A percentile compares a stretch with the other conserved stretches of the same genome.
These are phyloP conservation scores for Drosophila orosa DNA, from an alignment of 1,140 invertebrate genomes.

Conservation along the genomic window DNA sequence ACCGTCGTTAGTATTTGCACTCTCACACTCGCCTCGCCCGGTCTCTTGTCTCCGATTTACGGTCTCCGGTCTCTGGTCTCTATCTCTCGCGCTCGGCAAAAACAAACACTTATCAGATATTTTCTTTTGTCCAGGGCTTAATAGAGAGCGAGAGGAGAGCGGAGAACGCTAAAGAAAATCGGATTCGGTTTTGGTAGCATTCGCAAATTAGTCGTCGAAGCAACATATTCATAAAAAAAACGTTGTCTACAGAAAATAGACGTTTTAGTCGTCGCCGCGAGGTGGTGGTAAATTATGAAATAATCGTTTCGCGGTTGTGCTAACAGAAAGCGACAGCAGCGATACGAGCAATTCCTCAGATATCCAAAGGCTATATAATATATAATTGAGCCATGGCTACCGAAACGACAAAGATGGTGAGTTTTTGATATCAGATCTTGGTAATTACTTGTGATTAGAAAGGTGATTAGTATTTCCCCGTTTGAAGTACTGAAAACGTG, in stretches of 20 bases:
- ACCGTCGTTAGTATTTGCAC: conserved; percentile 40
- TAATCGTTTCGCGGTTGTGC: conserved; percentile 50
- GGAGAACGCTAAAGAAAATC: conserved; percentile 56
- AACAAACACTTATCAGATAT: conserved; percentile 71
- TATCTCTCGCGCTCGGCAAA: conserved; percentile 59
- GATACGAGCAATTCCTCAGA: conserved; percentile 21
- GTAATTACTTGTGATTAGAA: conserved; percentile 40
- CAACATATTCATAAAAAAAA: conserved; percentile 55
- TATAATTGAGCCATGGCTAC: conserved; percentile 55
- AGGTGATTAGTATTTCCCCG: conserved; percentile 39
- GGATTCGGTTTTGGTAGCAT: conserved; percentile 54
- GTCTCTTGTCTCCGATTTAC: conserved; percentile 5
- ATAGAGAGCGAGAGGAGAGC: conserved; percentile 52
- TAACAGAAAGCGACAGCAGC: background rate
- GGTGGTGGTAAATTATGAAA: conserved; percentile 71
- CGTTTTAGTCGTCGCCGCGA: conserved; percentile 26
- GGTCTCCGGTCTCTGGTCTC: conserved; percentile 7
- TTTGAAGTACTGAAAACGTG: conserved; percentile 26
- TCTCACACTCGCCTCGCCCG: conserved; percentile 16
- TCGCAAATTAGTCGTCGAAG: conserved; percentile 66
- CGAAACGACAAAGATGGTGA: conserved; percentile 73
- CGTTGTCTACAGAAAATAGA: conserved; percentile 35
- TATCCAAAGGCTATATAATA: conserved; percentile 8
- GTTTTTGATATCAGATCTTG: conserved; percentile 24
- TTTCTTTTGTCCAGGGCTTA: conserved; percentile 71